phyloP scores from a whole-genome alignment of 2,797 vertebrate genomes.

The Trematomus bernacchii region DNA sequence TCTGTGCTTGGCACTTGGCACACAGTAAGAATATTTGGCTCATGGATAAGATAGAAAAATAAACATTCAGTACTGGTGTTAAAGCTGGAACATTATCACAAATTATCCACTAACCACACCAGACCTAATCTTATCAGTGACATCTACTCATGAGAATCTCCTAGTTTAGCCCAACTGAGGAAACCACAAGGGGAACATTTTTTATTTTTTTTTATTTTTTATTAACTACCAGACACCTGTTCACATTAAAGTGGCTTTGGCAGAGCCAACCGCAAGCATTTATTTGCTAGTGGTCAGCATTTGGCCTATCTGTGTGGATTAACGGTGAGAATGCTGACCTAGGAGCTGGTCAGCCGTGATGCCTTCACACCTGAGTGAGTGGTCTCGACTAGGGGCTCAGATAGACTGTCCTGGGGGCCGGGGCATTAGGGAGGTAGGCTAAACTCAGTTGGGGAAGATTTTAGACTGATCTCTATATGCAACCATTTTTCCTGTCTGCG shows the following conservation, averaged over 20 bases:
- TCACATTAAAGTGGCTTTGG: slow-evolving; percentile 64
- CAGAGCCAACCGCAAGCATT: slow-evolving; percentile 65
- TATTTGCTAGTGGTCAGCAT: slow-evolving; percentile 75
- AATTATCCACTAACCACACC: slow-evolving; percentile 43
- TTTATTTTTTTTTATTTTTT: not conserved
- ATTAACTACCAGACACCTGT: slow-evolving; percentile 63
- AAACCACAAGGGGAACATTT: slow-evolving; percentile 54
- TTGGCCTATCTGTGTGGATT: slow-evolving; percentile 77
- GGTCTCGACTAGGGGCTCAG: slow-evolving; percentile 44
- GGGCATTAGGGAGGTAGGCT: slow-evolving; percentile 54
- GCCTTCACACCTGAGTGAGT: slow-evolving; percentile 72
- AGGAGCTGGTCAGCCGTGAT: slow-evolving; percentile 69
- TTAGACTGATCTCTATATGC: slow-evolving; percentile 60
- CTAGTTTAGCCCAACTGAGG: slow-evolving; percentile 61
- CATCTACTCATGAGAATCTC: slow-evolving; percentile 63
- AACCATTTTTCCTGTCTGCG: slow-evolving; percentile 53
- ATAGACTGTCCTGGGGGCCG: slow-evolving; percentile 48
- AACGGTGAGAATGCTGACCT: slow-evolving; percentile 76
- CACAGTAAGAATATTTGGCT: slow-evolving; percentile 47
- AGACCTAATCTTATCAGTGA: slow-evolving; percentile 70
- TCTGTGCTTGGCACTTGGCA: slow-evolving; percentile 71
- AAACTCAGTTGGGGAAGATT: slow-evolving; percentile 59
- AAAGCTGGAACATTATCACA: slow-evolving; percentile 56
- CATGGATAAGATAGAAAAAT: slow-evolving; percentile 56
- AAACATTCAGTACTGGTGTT: slow-evolving; percentile 57